phyloP scores from a whole-genome alignment of 1,140 invertebrate genomes.

The Arion vulgaris region DNA sequence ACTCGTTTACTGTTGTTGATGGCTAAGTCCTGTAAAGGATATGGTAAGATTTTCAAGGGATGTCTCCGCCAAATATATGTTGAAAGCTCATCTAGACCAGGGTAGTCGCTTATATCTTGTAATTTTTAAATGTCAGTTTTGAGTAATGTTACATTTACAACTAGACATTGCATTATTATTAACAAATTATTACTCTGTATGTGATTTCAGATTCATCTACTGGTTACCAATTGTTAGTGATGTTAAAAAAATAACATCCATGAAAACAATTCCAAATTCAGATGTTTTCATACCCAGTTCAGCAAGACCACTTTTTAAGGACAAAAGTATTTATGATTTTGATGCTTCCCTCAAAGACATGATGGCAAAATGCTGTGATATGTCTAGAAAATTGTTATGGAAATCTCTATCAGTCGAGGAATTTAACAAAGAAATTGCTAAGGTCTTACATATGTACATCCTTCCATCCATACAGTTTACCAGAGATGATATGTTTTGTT shows the following conservation, averaged over 20 bases:
- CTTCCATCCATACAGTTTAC: constrained; percentile 15
- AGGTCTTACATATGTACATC: constrained; percentile 32
- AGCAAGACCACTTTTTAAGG: constrained; percentile 23
- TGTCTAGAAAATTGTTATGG: neutral
- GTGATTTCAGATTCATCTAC: constrained; percentile 9
- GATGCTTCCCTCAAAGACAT: constrained; percentile 33
- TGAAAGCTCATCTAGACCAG: too few relatives aligned
- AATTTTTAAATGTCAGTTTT: too few relatives aligned
- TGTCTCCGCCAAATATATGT: too few relatives aligned
- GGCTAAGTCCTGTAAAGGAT: too few relatives aligned
- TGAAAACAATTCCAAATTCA: neutral
- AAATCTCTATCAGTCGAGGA: neutral
- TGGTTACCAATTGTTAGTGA: constrained; percentile 12
- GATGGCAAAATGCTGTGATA: constrained; percentile 18
- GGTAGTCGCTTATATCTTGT: too few relatives aligned
- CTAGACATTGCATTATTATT: too few relatives aligned
- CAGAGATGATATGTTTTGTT: neutral
- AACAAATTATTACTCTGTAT: too few relatives aligned
- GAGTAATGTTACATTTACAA: too few relatives aligned
- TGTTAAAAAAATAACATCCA: neutral
- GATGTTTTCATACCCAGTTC: neutral
- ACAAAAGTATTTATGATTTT: constrained; percentile 14
- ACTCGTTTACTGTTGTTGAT: too few relatives aligned
- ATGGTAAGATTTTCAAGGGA: too few relatives aligned
- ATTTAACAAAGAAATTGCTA: neutral